Conservation (phyloP, 2,888 invertebrate species). For the Drosophila ezoana region DNA sequence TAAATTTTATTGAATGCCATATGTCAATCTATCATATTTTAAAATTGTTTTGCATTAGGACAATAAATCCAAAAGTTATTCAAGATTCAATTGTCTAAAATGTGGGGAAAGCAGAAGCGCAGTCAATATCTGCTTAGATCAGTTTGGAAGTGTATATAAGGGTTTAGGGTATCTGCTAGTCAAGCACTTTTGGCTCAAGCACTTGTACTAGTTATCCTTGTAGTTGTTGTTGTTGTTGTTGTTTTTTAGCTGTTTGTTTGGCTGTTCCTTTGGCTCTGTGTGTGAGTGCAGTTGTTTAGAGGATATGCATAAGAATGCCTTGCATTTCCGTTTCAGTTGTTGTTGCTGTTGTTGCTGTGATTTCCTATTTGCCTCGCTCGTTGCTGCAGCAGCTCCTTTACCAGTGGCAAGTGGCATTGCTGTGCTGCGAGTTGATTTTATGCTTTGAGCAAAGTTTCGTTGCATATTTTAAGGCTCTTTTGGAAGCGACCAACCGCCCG, state of each 20-base stretch:
- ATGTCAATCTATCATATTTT: too few species aligned
- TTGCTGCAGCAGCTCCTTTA: conserved; percentile 37
- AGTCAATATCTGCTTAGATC: background rate
- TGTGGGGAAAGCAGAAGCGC: background rate
- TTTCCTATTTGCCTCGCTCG: conserved; percentile 62
- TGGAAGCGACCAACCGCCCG: conserved; percentile 39
- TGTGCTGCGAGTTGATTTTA: conserved; percentile 72
- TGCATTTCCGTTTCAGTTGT: conserved; percentile 78
- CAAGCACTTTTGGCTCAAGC: background rate
- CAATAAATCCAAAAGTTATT: too few species aligned
- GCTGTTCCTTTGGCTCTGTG: conserved; percentile 20
- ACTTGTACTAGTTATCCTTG: background rate
- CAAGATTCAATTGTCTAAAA: background rate
- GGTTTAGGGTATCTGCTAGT: background rate
- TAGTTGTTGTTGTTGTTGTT: conserved; percentile 30
- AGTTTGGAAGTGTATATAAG: background rate
- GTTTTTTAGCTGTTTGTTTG: conserved; percentile 26
- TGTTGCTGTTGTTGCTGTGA: conserved; percentile 68
- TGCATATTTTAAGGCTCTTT: conserved; percentile 79
- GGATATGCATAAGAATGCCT: conserved; percentile 81
- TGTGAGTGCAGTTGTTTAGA: conserved; percentile 74
- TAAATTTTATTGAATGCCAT: too few species aligned
- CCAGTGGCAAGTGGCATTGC: conserved; percentile 67
- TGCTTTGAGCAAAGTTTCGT: conserved; percentile 79
- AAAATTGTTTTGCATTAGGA: too few species aligned